phyloP scores from a whole-genome alignment of 2,113 vertebrate species.

The Serilophus lunatus region DNA sequence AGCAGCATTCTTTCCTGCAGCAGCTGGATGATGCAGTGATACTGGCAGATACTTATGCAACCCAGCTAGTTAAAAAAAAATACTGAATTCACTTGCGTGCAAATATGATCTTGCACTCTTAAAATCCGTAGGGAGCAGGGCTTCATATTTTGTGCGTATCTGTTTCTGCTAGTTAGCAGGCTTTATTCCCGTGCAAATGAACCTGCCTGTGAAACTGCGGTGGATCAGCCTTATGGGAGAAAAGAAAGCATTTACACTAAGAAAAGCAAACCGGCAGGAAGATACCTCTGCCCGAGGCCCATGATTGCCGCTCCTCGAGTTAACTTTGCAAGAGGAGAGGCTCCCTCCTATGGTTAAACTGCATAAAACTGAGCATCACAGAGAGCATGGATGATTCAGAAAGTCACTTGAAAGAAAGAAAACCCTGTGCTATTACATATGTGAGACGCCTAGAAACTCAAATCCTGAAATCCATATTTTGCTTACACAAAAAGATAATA shows the following conservation, averaged over 20 bases:
- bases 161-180: not conserved
- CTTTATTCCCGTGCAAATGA: not conserved
- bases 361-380: not conserved
- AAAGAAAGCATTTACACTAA: not conserved
- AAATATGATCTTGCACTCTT: not conserved
- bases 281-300: not conserved
- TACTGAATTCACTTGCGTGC: not conserved
- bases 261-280: not conserved
- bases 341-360: conserved; percentile 42
- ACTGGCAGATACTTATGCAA: conserved; percentile 19
- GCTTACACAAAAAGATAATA: not conserved
- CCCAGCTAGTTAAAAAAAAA: not conserved
- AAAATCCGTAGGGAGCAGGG: not conserved
- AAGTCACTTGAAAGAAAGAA: not conserved
- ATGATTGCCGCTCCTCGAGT: rapidly evolving
- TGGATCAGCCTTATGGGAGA: no score
- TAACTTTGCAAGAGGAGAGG: not conserved
- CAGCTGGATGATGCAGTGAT: not conserved
- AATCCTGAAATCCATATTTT: not conserved
- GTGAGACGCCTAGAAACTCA: not conserved
- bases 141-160: not conserved
- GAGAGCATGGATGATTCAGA: not conserved
- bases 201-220: not conserved
- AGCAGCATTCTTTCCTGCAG: not conserved
- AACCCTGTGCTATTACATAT: not conserved